A percentile compares a stretch with the other conserved stretches of the same genome.
Evolutionary conservation across 2,113 vertebrate species (phyloP).

Genomic region (Enhydra lutris): DNA sequence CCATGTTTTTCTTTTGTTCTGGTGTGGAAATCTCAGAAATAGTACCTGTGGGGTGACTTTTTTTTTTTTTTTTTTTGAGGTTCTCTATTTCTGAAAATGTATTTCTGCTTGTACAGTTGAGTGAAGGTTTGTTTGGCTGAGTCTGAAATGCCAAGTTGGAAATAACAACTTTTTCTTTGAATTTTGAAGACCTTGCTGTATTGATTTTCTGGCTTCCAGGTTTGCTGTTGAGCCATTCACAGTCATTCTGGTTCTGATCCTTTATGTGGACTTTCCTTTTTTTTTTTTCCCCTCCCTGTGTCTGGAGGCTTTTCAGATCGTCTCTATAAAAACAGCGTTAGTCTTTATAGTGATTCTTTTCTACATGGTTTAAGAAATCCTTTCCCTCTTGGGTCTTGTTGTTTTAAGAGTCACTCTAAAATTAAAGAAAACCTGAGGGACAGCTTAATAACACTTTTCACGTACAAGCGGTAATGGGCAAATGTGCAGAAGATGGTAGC

Average conservation of each 20-base stretch:
- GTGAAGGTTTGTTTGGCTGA: neutral
- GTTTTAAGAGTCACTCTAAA: neutral
- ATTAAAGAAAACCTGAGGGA: neutral
- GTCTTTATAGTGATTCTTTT: neutral
- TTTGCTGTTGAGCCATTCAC: neutral
- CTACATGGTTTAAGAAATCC: neutral
- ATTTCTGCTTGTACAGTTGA: neutral
- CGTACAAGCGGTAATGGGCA: neutral
- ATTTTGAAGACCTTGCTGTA: neutral
- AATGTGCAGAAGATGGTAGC: neutral
- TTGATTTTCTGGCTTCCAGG: neutral
- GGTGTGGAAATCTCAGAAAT: neutral
- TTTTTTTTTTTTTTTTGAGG: neutral
- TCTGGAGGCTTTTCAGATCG: neutral
- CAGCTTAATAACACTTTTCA: neutral
- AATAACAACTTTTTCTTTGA: neutral
- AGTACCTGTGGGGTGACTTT: neutral
- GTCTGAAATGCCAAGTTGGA: slow-evolving; percentile 21
- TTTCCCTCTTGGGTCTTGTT: neutral
- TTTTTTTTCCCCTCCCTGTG: neutral
- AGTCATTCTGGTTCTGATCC: neutral
- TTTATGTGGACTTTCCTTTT: neutral
- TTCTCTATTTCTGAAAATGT: neutral
- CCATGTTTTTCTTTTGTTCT: slow-evolving; percentile 7
- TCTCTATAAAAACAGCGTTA: neutral